Evolutionary conservation across 2,113 vertebrate genomes (phyloP).

Genomic region (Dendropsophus ebraccatus): DNA sequence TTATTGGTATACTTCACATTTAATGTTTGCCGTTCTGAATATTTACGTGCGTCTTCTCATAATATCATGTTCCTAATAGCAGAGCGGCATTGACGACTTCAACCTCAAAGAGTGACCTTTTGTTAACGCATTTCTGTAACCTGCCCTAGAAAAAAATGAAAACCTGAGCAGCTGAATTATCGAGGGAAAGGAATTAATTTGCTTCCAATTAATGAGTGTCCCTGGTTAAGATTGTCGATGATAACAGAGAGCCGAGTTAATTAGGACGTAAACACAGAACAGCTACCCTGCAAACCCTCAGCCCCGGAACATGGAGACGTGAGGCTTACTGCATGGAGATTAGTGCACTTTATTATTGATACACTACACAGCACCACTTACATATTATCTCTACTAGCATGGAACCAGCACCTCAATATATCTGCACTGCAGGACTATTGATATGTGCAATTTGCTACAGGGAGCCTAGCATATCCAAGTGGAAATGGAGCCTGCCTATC

Average conservation of each 20-base stretch:
- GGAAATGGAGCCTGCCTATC: too few species aligned
- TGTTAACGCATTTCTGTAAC: conserved; percentile 16
- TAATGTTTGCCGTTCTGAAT: neutral
- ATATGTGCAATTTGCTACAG: too few species aligned
- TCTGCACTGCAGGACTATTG: too few species aligned
- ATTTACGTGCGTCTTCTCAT: neutral
- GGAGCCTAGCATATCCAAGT: too few species aligned
- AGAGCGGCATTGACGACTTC: too few species aligned
- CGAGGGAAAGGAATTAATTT: conserved; percentile 47
- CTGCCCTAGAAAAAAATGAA: conserved; percentile 25
- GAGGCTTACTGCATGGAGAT: neutral
- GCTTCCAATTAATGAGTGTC: conserved; percentile 47
- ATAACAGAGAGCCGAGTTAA: conserved; percentile 40
- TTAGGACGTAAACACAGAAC: conserved; percentile 48
- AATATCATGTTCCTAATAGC: neutral
- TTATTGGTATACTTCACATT: neutral
- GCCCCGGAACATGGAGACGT: neutral
- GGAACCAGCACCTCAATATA: too few species aligned
- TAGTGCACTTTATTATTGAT: neutral
- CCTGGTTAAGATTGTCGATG: conserved; percentile 34
- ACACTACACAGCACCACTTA: neutral
- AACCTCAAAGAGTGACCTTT: conserved; percentile 4
- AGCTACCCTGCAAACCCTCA: conserved; percentile 17
- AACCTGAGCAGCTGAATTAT: conserved; percentile 3
- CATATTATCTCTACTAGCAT: too few species aligned